Evolutionary conservation across 2,888 invertebrate genomes (phyloP).

Genomic region (Taenaris catops): DNA sequence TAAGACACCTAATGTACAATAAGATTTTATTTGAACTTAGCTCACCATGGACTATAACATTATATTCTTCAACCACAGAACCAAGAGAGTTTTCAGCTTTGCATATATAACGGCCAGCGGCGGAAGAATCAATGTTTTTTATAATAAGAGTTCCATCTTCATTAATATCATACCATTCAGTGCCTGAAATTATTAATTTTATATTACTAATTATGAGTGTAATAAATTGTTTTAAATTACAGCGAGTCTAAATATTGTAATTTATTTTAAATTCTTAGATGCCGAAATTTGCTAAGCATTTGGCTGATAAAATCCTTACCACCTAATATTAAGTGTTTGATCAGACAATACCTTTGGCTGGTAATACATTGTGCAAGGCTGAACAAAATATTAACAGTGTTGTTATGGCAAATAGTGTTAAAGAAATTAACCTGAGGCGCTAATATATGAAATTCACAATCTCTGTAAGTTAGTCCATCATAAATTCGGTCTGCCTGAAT

Average conservation of each 20-base stretch:
- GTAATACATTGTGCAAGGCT: too few species aligned
- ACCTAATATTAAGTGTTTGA: neutral
- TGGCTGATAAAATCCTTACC: neutral
- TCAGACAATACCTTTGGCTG: too few species aligned
- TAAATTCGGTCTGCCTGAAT: too few species aligned
- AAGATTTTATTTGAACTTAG: too few species aligned
- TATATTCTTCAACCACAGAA: constrained; percentile 26
- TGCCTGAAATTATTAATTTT: constrained; percentile 31
- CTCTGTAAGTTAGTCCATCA: too few species aligned
- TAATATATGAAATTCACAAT: too few species aligned
- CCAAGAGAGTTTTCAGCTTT: constrained; percentile 38
- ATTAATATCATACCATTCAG: constrained; percentile 37
- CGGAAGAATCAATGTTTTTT: constrained; percentile 31
- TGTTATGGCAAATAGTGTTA: too few species aligned
- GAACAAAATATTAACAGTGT: too few species aligned
- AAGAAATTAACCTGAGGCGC: too few species aligned
- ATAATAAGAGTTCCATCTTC: constrained; percentile 42
- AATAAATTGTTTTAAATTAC: too few species aligned
- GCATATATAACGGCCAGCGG: constrained; percentile 37
- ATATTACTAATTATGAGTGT: too few species aligned
- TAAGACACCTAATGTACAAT: too few species aligned
- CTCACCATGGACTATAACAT: constrained; percentile 39
- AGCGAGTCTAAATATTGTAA: neutral
- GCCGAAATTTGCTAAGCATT: neutral
- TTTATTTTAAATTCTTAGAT: neutral